A percentile compares a stretch with the other conserved stretches of the same genome.
phyloP scores from a whole-genome alignment of 1,140 invertebrate species.

The Tetragonula clypearis region DNA sequence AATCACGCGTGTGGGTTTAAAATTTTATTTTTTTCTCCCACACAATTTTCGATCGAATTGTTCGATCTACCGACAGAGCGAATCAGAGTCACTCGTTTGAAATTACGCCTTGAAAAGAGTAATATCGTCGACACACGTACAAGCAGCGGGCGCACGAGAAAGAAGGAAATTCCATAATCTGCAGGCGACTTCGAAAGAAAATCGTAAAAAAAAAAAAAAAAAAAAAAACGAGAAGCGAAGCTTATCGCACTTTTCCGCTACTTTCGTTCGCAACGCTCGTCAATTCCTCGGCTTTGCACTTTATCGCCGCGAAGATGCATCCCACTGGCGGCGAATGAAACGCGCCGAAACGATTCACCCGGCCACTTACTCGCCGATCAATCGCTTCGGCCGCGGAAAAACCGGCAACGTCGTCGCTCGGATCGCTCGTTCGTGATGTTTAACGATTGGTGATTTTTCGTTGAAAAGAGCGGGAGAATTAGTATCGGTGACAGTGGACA shows the following conservation, averaged over 20 bases:
- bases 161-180: background rate
- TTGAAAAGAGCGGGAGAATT: background rate
- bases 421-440: constrained; percentile 1
- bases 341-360: background rate
- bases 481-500: background rate
- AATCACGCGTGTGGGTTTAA: too few species aligned
- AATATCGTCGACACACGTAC: background rate
- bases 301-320: constrained; percentile 6
- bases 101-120: background rate
- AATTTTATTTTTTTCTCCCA: too few species aligned
- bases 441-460: constrained; percentile 31
- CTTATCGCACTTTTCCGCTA: constrained; percentile 21
- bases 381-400: background rate
- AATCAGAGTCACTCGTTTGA: background rate
- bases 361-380: constrained; percentile 24
- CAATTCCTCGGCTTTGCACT: constrained; percentile 3
- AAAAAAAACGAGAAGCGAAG: background rate
- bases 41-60: background rate
- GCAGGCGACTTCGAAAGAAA: background rate
- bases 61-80: background rate
- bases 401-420: background rate
- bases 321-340: background rate
- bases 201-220: background rate
- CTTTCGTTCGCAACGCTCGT: constrained; percentile 16
- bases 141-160: background rate